A percentile compares a stretch with the other conserved stretches of the same genome.
phyloP scores from a whole-genome alignment of 2,797 vertebrate species.

The Simalia tracyae region DNA sequence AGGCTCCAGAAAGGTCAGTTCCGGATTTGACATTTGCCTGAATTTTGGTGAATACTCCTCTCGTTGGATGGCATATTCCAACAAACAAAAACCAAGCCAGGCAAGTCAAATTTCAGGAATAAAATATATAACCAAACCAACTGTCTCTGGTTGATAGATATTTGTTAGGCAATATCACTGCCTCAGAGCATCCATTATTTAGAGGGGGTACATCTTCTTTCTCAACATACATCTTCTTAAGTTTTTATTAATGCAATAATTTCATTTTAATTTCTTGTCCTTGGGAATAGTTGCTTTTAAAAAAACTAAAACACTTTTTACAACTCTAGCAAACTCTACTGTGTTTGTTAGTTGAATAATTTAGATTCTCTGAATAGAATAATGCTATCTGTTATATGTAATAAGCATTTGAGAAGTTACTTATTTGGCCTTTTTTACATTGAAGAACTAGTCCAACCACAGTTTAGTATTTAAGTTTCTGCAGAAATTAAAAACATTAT shows the following conservation, averaged over 20 bases:
- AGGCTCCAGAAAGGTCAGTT: neutral
- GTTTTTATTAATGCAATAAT: neutral
- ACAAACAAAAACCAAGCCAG: neutral
- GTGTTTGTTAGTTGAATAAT: neutral
- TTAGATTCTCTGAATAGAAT: neutral
- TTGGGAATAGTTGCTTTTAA: neutral
- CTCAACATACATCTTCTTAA: neutral
- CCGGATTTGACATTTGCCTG: neutral
- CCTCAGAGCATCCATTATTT: neutral
- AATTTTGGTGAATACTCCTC: neutral
- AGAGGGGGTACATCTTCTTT: neutral
- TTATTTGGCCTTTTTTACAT: neutral
- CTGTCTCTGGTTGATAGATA: neutral
- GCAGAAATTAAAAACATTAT: neutral
- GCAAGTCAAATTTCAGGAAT: neutral
- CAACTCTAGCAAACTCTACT: neutral
- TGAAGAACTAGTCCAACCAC: neutral
- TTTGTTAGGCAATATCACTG: neutral
- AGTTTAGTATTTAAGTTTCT: neutral
- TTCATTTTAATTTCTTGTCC: neutral
- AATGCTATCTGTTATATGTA: neutral
- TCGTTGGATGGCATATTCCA: neutral
- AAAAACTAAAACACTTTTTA: neutral
- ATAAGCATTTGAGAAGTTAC: neutral
- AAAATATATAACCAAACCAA: neutral